Base-by-base conservation (phyloP, 2,113 vertebrate genomes). In the Pelmatolapia mariae region DNA sequence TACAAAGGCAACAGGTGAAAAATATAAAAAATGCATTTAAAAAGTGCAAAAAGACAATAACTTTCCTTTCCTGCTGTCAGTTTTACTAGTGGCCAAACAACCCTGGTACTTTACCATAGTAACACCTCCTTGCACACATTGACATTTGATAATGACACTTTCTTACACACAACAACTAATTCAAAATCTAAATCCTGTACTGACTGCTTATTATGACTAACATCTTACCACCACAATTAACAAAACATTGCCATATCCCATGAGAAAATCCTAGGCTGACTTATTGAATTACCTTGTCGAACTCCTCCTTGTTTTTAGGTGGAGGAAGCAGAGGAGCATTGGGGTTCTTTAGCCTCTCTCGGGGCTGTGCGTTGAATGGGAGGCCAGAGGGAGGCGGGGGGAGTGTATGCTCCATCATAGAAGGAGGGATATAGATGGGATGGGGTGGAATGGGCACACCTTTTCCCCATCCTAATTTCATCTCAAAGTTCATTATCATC, bases 401-500 rank as follows among this genome's bases (percentile, higher is more conserved):
- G 33, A 99, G 97, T 2, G 98, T 99, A 86, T 99, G 98, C 96
- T 99, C 98, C 98, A 99, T 99, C 99, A 99, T 99, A 80, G 98
- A 99, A 84, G 98, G 99, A 5, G 99, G 99, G 96, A 99, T 99
- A 96, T 99, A 99, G 96, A 99, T 99, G 63, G 99, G 99, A 93
- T 99, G 98, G 85, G 99, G 99, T 56, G 99, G 99, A 73, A 99
- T 99, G 90, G 99, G 99, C 84, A 99, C 98, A 87, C 98, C 98
- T 97, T 99, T 99, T 92, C 99, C 98, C 99, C 99, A 99, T 6
- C 98, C 99, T 91, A 99, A 94, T 96, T 99, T 99, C 99, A 99
- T 99, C 96, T 99, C 99, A 97, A 99, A 99, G 63, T 98, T 98
- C 99, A 99, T 99, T 63, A 99, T 98, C 97, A 98, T 98, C 97